phyloP scores from a whole-genome alignment of 2,888 invertebrate species.

The Cynaeus angustus region DNA sequence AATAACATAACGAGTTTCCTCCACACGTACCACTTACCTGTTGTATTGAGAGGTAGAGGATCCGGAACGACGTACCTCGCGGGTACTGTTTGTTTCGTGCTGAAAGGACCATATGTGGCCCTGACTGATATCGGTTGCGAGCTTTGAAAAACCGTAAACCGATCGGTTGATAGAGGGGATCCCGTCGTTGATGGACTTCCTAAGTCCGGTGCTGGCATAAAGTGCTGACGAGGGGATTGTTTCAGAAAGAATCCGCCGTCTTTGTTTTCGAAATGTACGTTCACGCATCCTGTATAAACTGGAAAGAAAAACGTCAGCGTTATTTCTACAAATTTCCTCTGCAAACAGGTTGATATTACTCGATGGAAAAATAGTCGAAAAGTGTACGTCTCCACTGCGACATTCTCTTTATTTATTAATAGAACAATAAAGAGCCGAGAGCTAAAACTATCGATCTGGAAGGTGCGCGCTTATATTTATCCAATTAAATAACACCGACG shows the following conservation, averaged over 20 bases:
- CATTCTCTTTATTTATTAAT: too few species aligned
- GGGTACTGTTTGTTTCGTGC: conserved; percentile 95
- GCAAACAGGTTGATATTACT: too few species aligned
- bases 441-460: too few species aligned
- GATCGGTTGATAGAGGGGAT: conserved; percentile 86
- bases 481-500: too few species aligned
- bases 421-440: too few species aligned
- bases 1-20: background rate
- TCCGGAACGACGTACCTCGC: conserved; percentile 92
- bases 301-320: conserved; percentile 67
- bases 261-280: conserved; percentile 93
- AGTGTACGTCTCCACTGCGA: too few species aligned
- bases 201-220: conserved; percentile 67
- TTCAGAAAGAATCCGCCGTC: conserved; percentile 93
- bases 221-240: conserved; percentile 85
- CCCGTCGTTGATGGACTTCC: conserved; percentile 72
- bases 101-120: conserved; percentile 95
- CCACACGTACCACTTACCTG: conserved; percentile 62
- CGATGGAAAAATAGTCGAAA: too few species aligned
- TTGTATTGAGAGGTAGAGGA: conserved; percentile 74
- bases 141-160: conserved; percentile 93
- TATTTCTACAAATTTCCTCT: too few species aligned
- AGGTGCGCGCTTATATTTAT: too few species aligned
- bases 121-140: conserved; percentile 93
- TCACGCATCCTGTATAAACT: conserved; percentile 83